phyloP scores from a whole-genome alignment of 2,797 vertebrate species.

The Poliocrania exsul region DNA sequence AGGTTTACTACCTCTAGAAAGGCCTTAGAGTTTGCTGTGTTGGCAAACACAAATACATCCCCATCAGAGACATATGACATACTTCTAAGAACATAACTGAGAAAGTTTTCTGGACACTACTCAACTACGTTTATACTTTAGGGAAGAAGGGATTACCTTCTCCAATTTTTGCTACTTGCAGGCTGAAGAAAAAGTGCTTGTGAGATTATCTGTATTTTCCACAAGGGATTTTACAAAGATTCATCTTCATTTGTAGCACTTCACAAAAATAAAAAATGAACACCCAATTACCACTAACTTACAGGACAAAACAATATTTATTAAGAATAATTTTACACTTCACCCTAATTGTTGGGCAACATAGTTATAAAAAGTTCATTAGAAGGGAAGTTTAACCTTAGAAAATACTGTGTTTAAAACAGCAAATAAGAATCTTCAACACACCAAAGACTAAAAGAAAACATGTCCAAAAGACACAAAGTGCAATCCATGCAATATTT shows the following conservation, averaged over 20 bases:
- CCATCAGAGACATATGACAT: neutral
- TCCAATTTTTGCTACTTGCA: neutral
- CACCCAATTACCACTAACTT: neutral
- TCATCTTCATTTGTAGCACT: neutral
- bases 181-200: neutral
- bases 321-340: conserved; percentile 30
- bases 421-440: conserved; percentile 9
- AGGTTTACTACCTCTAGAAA: conserved; percentile 1
- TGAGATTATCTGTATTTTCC: neutral
- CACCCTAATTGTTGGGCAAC: neutral
- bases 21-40: neutral
- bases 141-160: neutral
- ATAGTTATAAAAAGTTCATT: neutral
- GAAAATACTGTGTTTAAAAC: neutral
- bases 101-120: neutral
- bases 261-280: neutral
- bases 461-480: conserved; percentile 59
- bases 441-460: conserved; percentile 38
- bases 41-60: neutral
- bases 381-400: neutral
- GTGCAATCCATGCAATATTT: conserved; percentile 75
- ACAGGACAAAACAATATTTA: conserved; percentile 3
- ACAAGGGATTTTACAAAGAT: neutral
- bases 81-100: neutral
- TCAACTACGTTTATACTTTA: neutral